Conservation (phyloP, 2,797 vertebrate species). For the Saxicola maurus region DNA sequence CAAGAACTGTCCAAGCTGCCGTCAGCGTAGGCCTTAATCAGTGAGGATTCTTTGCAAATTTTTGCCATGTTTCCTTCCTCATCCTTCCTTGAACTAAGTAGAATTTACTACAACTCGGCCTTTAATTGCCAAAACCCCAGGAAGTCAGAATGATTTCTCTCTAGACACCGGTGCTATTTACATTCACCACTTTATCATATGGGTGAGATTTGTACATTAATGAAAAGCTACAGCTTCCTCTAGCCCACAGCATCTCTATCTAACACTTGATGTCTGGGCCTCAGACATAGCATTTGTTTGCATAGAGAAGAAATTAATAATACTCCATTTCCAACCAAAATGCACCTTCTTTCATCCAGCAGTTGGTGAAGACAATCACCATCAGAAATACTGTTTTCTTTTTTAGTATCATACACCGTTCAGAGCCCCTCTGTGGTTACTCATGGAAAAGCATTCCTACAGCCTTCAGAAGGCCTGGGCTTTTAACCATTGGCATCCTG, state of each 20-base stretch:
- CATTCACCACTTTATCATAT: background rate
- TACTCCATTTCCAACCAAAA: background rate
- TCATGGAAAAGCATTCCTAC: background rate
- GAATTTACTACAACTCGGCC: background rate
- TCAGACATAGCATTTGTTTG: background rate
- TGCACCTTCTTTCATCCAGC: background rate
- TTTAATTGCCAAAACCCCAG: background rate
- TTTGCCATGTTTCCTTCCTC: background rate
- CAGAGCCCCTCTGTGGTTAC: background rate
- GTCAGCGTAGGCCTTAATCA: background rate
- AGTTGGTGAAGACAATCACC: background rate
- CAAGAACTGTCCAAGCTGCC: background rate
- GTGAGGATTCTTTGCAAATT: background rate
- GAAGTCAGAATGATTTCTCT: background rate
- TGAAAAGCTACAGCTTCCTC: background rate
- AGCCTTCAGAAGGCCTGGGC: background rate
- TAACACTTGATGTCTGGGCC: background rate
- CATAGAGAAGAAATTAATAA: background rate
- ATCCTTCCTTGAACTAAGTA: background rate
- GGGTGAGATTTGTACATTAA: background rate
- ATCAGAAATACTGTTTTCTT: background rate
- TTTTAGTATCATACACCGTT: background rate
- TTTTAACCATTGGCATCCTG: background rate
- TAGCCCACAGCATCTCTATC: background rate
- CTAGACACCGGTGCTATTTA: background rate